Evolutionary conservation across 2,797 vertebrate genomes (phyloP), one percentile per base, ranked within the genome.

Genomic region (Ibycter americanus): DNA sequence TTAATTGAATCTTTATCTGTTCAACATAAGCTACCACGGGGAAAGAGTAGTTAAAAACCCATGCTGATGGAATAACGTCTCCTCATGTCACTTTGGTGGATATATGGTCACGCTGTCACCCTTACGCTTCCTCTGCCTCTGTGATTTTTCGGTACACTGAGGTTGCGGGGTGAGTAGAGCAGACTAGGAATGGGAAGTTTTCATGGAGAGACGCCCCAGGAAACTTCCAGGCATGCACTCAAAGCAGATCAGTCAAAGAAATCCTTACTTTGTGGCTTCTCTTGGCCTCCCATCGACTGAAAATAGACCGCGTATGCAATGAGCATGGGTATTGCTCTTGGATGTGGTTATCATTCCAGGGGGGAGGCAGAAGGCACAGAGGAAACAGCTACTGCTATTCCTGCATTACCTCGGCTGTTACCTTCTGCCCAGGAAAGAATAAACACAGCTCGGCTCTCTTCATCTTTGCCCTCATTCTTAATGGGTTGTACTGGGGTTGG

Each of bases 291-390:
- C 12, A 54, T 54, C 3, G 4, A 9, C 58, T 51, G 34, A 68
- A 79, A 84, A 36, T 34, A 18, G 11, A 3, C 0, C 1, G 26
- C 56, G 16, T 66, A 79, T 16, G 67, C 63, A 31, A 1, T 2
- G 9, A 87, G 38, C 11, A 9, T 8, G 26, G 23, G 12, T 74
- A 14, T 54, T 80, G 8, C 36, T 76, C 15, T 70, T 58, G 2
- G 6, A 7, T n/a, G 7, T 7, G 66, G 16, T 7, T 36, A 1
- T 8, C 46, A 1, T 68, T 65, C 40, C 42, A 44, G 38, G 13
- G 21, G 62, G 22, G 81, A 90, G 66, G n/a, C 56, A 42, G 49
- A 51, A 81, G 73, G 46, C 1, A 1, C 27, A 65, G 68, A 38
- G 51, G 52, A 70, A 56, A 17, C 47, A 70, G 27, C 49, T 83